Conservation (phyloP, 2,888 invertebrate genomes). For the Willowsia nigromaculata region DNA sequence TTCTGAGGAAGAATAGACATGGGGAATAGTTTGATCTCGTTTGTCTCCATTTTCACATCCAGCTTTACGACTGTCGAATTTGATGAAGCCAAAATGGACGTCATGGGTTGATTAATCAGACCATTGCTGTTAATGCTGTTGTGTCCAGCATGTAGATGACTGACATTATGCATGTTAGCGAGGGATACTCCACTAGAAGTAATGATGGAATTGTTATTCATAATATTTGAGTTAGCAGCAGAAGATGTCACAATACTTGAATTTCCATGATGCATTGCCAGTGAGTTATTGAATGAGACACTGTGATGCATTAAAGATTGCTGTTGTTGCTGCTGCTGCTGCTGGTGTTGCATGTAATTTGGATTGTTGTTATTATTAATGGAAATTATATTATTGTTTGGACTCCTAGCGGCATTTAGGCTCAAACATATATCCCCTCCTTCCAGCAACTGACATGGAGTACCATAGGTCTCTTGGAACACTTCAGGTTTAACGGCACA, state of each 20-base stretch:
- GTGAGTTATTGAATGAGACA: background rate
- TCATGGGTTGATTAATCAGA: slow-evolving; percentile 38
- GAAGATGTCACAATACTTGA: slow-evolving; percentile 9
- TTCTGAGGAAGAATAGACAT: slow-evolving; percentile 75
- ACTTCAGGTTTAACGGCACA: slow-evolving; percentile 80
- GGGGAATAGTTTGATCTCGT: slow-evolving; percentile 72
- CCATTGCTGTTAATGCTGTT: slow-evolving; percentile 39
- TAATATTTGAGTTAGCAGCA: slow-evolving; percentile 28
- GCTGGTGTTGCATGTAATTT: slow-evolving; percentile 55
- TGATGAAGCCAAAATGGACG: slow-evolving; percentile 24
- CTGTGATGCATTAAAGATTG: slow-evolving; percentile 49
- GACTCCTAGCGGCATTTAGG: slow-evolving; percentile 71
- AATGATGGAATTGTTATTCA: slow-evolving; percentile 61
- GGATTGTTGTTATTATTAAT: slow-evolving; percentile 60
- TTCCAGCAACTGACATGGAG: slow-evolving; percentile 80
- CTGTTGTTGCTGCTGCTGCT: slow-evolving; percentile 51
- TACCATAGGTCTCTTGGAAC: slow-evolving; percentile 80
- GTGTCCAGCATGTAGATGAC: slow-evolving; percentile 53
- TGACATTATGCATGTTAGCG: slow-evolving; percentile 53
- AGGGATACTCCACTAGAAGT: slow-evolving; percentile 46
- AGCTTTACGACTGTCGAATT: slow-evolving; percentile 6
- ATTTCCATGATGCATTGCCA: slow-evolving; percentile 51
- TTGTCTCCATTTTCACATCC: slow-evolving; percentile 70
- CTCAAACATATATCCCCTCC: slow-evolving; percentile 80
- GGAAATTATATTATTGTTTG: slow-evolving; percentile 67